These are phyloP conservation scores for Sebastes cheni DNA, from an alignment of 2,797 vertebrate species.

Conservation along the genomic window DNA sequence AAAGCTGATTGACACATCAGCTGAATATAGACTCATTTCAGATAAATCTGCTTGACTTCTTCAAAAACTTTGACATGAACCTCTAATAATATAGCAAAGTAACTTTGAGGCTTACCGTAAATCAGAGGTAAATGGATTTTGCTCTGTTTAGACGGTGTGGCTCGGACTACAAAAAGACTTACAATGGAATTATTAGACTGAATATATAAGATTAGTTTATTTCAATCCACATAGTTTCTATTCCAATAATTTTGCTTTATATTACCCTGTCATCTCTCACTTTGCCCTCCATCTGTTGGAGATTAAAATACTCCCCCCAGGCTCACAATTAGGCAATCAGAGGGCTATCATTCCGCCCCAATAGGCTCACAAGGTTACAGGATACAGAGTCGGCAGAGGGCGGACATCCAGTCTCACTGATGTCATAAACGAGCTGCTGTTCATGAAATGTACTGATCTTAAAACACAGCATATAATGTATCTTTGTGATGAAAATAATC, in stretches of 20 bases:
- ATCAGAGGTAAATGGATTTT: background rate
- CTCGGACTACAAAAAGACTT: background rate
- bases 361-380: slow-evolving; percentile 79
- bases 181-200: background rate
- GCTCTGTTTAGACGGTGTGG: background rate
- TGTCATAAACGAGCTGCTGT: slow-evolving; percentile 20
- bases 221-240: background rate
- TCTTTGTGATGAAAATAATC: background rate
- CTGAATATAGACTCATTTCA: background rate
- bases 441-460: background rate
- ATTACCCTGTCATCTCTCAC: slow-evolving; percentile 17
- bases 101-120: background rate
- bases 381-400: slow-evolving; percentile 21
- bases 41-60: background rate
- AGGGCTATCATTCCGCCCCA: slow-evolving; percentile 77
- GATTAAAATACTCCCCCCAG: slow-evolving; percentile 71
- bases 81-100: background rate
- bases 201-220: background rate
- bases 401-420: slow-evolving; percentile 5
- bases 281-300: slow-evolving; percentile 55
- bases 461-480: background rate
- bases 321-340: slow-evolving; percentile 78
- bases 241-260: background rate
- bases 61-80: background rate
- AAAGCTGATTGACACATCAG: background rate